Percentiles rank a stretch among this genome's conserved stretches.
Conservation (phyloP, 2,113 vertebrate species). For the Setophaga coronata region DNA sequence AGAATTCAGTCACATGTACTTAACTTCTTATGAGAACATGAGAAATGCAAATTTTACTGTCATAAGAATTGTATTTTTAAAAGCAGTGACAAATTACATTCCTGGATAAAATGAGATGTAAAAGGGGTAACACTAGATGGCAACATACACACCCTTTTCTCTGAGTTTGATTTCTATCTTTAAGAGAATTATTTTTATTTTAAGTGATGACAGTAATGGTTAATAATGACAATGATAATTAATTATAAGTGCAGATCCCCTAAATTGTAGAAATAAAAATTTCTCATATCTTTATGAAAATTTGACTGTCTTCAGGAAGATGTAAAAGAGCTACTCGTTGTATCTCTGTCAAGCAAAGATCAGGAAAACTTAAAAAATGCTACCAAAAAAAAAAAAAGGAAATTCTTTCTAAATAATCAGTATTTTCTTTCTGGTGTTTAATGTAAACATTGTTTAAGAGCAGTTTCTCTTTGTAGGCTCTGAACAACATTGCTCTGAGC, state of each 20-base stretch:
- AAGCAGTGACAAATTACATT: background rate
- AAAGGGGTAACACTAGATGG: constrained; percentile 15
- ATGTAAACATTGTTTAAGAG: background rate
- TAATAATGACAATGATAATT: background rate
- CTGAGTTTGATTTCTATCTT: background rate
- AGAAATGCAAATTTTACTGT: background rate
- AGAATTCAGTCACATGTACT: background rate
- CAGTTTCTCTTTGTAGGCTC: background rate
- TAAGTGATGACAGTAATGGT: background rate
- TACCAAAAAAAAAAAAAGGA: background rate
- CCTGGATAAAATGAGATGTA: background rate
- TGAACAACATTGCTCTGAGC: background rate
- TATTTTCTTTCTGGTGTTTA: background rate
- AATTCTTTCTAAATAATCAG: background rate
- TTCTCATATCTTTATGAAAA: background rate
- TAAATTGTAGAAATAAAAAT: background rate
- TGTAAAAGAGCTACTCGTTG: background rate
- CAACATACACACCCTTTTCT: background rate
- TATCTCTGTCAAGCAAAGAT: background rate
- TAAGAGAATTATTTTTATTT: background rate
- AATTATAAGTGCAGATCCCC: background rate
- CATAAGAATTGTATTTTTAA: fast-evolving
- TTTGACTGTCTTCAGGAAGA: background rate
- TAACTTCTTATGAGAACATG: background rate
- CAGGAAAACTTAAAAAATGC: background rate